Base-by-base conservation (phyloP, 2,888 invertebrate genomes). In the Lithophane semibrunnea region DNA sequence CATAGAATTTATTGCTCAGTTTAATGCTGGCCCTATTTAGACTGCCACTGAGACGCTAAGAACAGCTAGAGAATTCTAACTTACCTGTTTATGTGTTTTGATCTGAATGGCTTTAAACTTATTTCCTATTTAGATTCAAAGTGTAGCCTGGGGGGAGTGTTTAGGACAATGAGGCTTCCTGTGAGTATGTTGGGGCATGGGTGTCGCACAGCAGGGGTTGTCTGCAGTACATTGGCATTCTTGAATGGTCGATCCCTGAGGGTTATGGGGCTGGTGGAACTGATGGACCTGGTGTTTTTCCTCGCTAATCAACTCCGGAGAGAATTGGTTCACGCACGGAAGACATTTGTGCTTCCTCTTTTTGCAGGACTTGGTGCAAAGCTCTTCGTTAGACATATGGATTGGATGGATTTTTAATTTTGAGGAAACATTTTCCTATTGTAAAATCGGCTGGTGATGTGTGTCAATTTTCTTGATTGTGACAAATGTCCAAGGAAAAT, bases 261-360 rank as follows among this genome's bases (percentile, higher is more conserved):
- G 29, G 9, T 47, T 70, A n/a, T 61, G 61, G 5, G 42, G n/a
- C 16, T 42, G 44, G 4, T 29, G 75, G 72, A 12, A 56, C 47
- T 67, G 66, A 29, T 49, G 49, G 29, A 67, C 13, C 18, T 81
- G 69, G 9, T 68, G 75, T 47, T 84, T 81, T 65, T 85, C 61
- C 0, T 77, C 79, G 47, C 78, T 58, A 0, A 77, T 21, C 1
- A 71, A 42, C 13, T 87, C 79, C 8, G 69, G 44, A 8, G 81
- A 44, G 13, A 13, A 67, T 21, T 8, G 85, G 24, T 82, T 73
- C 0, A 91, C 47, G 70, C 91, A 91, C 0, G 92, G 90, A 2
- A 89, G 63, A 63, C 91, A 92, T 73, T 89, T 88, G 18, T 84
- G 86, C 7, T 86, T 85, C 13, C 82, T 74, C 13, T 87, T 87